Evolutionary conservation across 2,888 invertebrate species (phyloP).

Genomic region (Hydraecia micacea): DNA sequence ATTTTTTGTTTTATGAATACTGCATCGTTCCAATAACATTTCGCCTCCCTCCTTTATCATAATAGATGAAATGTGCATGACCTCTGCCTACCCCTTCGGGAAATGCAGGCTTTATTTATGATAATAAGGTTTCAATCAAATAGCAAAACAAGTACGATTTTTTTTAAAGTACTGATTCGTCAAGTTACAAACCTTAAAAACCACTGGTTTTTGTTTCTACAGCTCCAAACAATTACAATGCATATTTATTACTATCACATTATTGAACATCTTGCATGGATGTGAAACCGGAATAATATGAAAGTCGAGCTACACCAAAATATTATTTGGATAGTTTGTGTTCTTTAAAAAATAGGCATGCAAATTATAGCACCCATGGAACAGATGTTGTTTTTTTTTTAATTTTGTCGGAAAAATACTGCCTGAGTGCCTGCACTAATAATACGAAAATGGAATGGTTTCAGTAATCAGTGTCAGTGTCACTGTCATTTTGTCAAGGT

Average conservation of each 20-base stretch:
- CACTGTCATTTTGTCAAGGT: slow-evolving; percentile 32
- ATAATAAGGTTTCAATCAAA: not conserved
- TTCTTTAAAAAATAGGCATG: not conserved
- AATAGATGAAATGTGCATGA: not conserved
- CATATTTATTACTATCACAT: not conserved
- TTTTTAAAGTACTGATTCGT: not conserved
- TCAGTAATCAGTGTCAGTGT: slow-evolving; percentile 10
- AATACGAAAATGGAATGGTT: not conserved
- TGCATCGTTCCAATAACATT: not conserved
- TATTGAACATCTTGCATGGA: not conserved
- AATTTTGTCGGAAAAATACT: too few species aligned
- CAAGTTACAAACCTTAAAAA: not conserved
- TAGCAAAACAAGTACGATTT: not conserved
- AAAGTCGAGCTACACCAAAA: not conserved
- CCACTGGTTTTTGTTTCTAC: not conserved
- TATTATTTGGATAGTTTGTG: not conserved
- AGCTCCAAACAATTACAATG: not conserved
- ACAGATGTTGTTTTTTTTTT: not conserved
- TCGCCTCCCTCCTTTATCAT: not conserved
- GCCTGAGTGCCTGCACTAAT: too few species aligned
- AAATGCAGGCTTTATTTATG: not conserved
- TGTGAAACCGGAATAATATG: not conserved
- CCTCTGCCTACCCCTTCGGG: not conserved
- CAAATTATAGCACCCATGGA: not conserved
- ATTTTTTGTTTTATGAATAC: not conserved